Conservation (phyloP, 2,113 vertebrate genomes). For the Callipepla squamata region DNA sequence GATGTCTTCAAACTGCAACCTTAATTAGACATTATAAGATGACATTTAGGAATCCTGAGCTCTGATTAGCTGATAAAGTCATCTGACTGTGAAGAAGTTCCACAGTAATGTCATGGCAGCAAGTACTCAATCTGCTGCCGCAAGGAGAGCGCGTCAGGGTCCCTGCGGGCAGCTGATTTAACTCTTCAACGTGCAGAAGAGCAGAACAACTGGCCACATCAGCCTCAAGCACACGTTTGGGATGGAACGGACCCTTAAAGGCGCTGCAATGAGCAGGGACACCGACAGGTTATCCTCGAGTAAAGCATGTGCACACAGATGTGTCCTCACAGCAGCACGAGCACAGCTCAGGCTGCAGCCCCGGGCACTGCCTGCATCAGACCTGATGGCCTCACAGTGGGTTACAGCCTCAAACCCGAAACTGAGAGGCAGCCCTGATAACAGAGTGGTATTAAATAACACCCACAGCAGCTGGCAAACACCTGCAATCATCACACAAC, state of each 20-base stretch:
- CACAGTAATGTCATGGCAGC: neutral
- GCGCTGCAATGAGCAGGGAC: too few relatives aligned
- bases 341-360: neutral
- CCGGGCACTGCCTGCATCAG: neutral
- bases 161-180: accelerated
- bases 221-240: neutral
- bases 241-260: too few relatives aligned
- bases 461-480: constrained; percentile 11
- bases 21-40: constrained; percentile 75
- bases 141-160: neutral
- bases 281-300: neutral
- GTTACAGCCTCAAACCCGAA: constrained; percentile 58
- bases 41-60: constrained; percentile 72
- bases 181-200: neutral
- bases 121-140: accelerated
- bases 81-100: neutral
- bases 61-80: neutral
- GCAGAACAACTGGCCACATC: neutral
- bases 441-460: neutral
- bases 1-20: constrained; percentile 75
- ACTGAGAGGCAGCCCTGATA: constrained; percentile 18
- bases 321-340: neutral
- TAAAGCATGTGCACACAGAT: accelerated
- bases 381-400: constrained; percentile 5
- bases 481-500: neutral